Conservation (phyloP, 2,888 invertebrate species). For the Ophraella communa region DNA sequence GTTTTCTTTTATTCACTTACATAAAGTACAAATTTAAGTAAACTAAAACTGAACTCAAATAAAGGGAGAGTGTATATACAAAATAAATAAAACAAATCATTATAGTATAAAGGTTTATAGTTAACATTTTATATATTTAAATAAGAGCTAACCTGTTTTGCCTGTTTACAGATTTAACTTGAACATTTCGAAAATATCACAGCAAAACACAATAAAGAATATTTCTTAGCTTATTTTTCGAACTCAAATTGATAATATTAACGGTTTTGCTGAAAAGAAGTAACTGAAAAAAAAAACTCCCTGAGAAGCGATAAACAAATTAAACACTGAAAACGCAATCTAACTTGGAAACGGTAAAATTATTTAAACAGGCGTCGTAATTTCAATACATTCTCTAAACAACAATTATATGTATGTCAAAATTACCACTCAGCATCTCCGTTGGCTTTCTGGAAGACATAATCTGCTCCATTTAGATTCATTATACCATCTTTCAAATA, state of each 20-base stretch:
- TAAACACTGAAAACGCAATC: too few species aligned
- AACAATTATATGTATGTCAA: slow-evolving; percentile 12
- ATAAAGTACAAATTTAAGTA: slow-evolving; percentile 32
- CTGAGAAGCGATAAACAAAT: too few species aligned
- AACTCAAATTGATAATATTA: too few species aligned
- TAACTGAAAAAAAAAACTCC: too few species aligned
- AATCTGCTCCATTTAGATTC: slow-evolving; percentile 98
- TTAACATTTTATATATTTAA: neutral
- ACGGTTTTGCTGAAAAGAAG: too few species aligned
- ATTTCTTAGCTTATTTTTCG: too few species aligned
- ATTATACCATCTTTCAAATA: slow-evolving; percentile 99
- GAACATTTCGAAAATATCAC: slow-evolving; percentile 4
- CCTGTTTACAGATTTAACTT: neutral
- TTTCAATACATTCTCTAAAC: neutral
- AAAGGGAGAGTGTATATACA: slow-evolving; percentile 33
- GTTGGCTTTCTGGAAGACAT: slow-evolving; percentile 97
- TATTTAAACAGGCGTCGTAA: neutral
- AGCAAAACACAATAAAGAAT: too few species aligned
- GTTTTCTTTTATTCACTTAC: slow-evolving; percentile 6
- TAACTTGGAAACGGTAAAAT: neutral
- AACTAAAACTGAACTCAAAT: too few species aligned
- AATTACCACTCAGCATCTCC: slow-evolving; percentile 99
- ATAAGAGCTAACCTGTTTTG: slow-evolving; percentile 8
- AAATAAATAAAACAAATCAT: slow-evolving; percentile 31
- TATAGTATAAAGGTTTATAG: neutral